A percentile compares a stretch with the other conserved stretches of the same genome.
phyloP scores from a whole-genome alignment of 2,888 invertebrate species.

The Nasonia oneida region DNA sequence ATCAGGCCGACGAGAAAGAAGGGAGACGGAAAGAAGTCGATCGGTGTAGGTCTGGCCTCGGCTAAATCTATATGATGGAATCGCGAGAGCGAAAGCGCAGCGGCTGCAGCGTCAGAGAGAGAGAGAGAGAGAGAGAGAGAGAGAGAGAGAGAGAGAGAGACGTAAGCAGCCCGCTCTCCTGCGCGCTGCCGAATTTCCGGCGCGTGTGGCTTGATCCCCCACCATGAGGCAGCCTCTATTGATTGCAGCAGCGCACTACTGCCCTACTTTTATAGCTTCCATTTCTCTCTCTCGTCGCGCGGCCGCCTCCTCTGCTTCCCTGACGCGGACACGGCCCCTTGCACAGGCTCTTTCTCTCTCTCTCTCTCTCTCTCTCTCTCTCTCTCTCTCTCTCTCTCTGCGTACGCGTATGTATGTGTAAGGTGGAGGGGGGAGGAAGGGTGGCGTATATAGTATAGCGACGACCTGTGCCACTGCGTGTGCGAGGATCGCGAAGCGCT shows the following conservation, averaged over 20 bases:
- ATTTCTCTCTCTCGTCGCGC: conserved; percentile 58
- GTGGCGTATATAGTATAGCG: background rate
- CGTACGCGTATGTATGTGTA: background rate
- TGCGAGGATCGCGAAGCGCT: too few species aligned
- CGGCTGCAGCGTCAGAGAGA: background rate
- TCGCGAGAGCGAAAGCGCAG: background rate
- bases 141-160: background rate
- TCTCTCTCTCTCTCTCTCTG: background rate
- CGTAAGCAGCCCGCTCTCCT: conserved; percentile 12
- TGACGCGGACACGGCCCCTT: conserved; percentile 18
- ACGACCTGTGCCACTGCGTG: conserved; percentile 8
- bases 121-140: background rate
- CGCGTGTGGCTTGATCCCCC: conserved; percentile 68
- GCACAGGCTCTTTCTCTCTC: background rate
- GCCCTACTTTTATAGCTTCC: conserved; percentile 76
- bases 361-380: too few species aligned
- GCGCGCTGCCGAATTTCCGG: conserved; percentile 66
- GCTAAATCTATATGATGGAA: background rate
- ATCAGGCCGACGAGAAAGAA: background rate
- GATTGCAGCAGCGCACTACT: conserved; percentile 78
- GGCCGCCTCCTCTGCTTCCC: conserved; percentile 28
- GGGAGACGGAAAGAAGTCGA: background rate
- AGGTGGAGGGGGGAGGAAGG: conserved; percentile 10
- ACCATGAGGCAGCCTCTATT: conserved; percentile 75
- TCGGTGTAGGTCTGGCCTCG: background rate